phyloP scores from a whole-genome alignment of 2,797 vertebrate species.

The Hyperoplus lanceolatus region DNA sequence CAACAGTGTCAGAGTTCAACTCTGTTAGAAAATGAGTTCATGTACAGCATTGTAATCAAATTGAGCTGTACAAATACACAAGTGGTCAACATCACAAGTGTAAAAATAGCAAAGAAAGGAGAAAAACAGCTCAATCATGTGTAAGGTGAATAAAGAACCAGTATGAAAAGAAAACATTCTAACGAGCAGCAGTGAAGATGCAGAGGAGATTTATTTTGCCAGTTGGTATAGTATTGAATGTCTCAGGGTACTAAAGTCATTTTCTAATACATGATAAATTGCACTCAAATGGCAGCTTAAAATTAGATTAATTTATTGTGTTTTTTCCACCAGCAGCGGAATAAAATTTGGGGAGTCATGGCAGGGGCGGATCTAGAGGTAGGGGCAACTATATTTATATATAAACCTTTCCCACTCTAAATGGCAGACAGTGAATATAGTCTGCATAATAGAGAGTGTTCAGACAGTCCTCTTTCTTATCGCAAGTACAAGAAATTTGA shows the following conservation, averaged over 20 bases:
- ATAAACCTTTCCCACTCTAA: background rate
- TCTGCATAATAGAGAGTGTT: background rate
- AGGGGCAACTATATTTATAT: too few relatives aligned
- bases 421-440: background rate
- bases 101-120: constrained; percentile 9
- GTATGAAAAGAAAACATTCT: background rate
- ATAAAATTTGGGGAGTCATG: too few relatives aligned
- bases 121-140: background rate
- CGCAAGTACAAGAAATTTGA: too few relatives aligned
- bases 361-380: background rate
- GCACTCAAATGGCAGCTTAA: constrained; percentile 2
- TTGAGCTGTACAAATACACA: constrained; percentile 13
- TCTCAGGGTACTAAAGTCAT: background rate
- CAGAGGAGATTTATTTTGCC: background rate
- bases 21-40: background rate
- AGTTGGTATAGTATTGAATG: constrained; percentile 1
- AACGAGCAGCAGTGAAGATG: background rate
- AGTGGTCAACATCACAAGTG: constrained; percentile 15
- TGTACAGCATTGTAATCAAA: constrained; percentile 9
- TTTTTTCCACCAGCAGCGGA: background rate
- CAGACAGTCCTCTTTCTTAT: too few relatives aligned
- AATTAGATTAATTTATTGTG: background rate
- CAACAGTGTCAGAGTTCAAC: constrained; percentile 11
- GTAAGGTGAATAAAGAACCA: constrained; percentile 20
- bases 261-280: background rate